These are phyloP conservation scores for Scatophagus argus DNA, from an alignment of 2,113 vertebrate species.

Conservation along the genomic window DNA sequence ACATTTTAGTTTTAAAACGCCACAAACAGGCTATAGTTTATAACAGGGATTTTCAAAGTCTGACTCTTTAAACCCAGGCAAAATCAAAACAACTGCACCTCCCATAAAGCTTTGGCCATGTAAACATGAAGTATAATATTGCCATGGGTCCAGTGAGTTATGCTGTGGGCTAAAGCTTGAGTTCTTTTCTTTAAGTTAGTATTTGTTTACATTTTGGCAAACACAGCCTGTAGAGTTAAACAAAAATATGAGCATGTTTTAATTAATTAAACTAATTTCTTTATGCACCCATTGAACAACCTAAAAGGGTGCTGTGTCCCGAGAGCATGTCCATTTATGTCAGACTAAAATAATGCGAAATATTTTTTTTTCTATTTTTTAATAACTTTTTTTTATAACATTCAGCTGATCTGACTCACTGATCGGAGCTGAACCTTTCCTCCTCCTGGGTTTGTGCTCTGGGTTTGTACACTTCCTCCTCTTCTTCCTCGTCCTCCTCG, in stretches of 20 bases:
- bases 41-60: background rate
- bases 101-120: background rate
- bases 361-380: constrained; percentile 1
- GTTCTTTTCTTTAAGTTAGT: background rate
- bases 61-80: too few species aligned
- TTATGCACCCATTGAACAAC: background rate
- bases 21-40: background rate
- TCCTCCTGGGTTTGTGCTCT: constrained; percentile 72
- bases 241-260: background rate
- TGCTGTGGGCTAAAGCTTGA: background rate
- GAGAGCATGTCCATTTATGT: background rate
- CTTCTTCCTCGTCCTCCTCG: constrained; percentile 81
- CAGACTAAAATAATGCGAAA: background rate
- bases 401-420: constrained; percentile 72
- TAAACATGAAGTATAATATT: background rate
- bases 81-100: background rate
- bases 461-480: constrained; percentile 79
- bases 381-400: background rate
- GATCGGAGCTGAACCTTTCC: constrained; percentile 68
- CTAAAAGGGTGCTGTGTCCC: background rate
- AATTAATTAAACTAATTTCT: background rate
- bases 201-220: background rate
- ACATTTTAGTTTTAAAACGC: background rate
- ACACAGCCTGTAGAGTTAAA: too few species aligned
- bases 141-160: background rate